Conservation (phyloP, 2,888 invertebrate species). For the Smittia sp. region DNA sequence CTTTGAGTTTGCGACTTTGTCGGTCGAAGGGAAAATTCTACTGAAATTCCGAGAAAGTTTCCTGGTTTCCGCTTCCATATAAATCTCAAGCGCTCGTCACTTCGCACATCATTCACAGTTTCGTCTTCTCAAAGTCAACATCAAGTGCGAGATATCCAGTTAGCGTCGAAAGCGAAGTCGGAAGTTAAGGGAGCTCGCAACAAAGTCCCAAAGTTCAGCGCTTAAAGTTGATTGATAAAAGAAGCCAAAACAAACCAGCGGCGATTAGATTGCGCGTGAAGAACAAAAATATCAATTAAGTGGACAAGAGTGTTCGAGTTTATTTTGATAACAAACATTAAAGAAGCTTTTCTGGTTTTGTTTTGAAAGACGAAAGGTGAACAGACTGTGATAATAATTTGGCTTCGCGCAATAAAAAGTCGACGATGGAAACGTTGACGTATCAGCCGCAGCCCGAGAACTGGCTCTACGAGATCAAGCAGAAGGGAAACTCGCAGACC, state of each 20-base stretch:
- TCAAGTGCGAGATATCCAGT: background rate
- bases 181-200: conserved; percentile 1
- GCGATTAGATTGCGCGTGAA: background rate
- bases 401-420: background rate
- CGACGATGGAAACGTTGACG: conserved; percentile 30
- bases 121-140: background rate
- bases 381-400: conserved; percentile 1
- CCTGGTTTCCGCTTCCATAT: conserved; percentile 27
- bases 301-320: too few species aligned
- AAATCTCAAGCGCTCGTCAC: background rate
- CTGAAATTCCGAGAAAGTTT: conserved; percentile 20
- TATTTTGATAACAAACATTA: background rate
- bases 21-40: conserved; percentile 35
- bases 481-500: conserved; percentile 63
- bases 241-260: background rate
- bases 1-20: background rate
- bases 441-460: conserved; percentile 52
- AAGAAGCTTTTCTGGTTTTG: background rate
- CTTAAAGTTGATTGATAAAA: background rate
- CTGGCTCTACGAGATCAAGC: conserved; percentile 66
- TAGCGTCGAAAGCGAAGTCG: background rate
- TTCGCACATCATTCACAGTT: background rate
- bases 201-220: background rate
- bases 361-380: conserved; percentile 1
- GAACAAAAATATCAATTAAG: too few species aligned